phyloP scores from a whole-genome alignment of 1,140 invertebrate genomes.

The Dinoponera quadriceps region DNA sequence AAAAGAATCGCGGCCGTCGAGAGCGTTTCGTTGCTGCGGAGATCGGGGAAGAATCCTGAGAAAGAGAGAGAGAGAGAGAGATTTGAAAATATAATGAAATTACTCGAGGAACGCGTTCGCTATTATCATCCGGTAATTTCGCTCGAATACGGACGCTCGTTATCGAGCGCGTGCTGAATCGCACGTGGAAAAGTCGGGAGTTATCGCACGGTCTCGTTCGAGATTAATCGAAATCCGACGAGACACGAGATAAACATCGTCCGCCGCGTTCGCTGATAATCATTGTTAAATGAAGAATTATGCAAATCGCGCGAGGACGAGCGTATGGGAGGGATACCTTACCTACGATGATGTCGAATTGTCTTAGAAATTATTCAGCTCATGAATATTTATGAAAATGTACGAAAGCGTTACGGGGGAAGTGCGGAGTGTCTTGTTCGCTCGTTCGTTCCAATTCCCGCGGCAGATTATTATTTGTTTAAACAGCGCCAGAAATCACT shows the following conservation, averaged over 20 bases:
- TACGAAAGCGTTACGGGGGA: conserved; percentile 36
- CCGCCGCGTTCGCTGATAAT: conserved; percentile 12
- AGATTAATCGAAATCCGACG: not conserved
- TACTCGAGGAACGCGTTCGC: no score
- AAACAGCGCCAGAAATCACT: not conserved
- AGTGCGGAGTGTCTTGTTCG: conserved; percentile 18
- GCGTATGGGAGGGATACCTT: not conserved
- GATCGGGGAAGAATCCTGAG: no score
- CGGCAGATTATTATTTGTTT: conserved; percentile 35
- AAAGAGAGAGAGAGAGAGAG: no score
- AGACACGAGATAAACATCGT: not conserved
- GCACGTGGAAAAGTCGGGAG: no score
- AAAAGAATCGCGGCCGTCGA: conserved; percentile 29
- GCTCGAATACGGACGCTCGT: no score
- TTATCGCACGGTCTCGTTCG: not conserved
- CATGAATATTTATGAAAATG: conserved; percentile 47
- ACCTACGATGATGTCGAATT: conserved; percentile 33
- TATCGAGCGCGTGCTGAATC: no score
- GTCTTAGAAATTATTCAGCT: conserved; percentile 17
- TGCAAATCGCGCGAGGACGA: conserved; percentile 29
- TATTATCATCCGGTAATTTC: no score
- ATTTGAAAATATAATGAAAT: no score
- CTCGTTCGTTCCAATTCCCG: conserved; percentile 6
- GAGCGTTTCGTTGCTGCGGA: not conserved
- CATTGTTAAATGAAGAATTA: conserved; percentile 37